phyloP scores from a whole-genome alignment of 2,888 invertebrate species.

The Malthinus flaveolus region DNA sequence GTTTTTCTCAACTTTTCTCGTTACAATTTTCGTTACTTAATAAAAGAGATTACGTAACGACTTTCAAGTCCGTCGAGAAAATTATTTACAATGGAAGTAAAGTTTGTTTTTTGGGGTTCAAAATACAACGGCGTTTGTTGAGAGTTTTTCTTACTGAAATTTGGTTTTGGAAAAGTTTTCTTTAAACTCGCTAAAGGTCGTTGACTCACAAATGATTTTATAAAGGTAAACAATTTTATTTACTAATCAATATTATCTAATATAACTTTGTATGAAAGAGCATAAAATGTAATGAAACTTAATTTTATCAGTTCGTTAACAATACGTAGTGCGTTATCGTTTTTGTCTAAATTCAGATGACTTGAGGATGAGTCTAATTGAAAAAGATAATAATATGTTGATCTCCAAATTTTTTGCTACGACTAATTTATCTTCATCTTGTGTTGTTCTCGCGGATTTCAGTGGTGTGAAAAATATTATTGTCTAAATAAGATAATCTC shows the following conservation, averaged over 20 bases:
- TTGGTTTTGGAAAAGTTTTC: conserved; percentile 36
- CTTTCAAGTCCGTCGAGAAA: neutral
- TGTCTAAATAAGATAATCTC: too few species aligned
- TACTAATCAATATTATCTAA: conserved; percentile 19
- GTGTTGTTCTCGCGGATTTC: too few species aligned
- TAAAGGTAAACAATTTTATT: conserved; percentile 36
- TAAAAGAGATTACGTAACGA: neutral
- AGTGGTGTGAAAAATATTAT: too few species aligned
- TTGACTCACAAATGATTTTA: conserved; percentile 33
- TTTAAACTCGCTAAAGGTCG: conserved; percentile 28
- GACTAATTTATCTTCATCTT: too few species aligned
- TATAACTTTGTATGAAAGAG: neutral
- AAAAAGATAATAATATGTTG: too few species aligned
- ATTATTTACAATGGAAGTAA: neutral
- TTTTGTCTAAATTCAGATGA: neutral
- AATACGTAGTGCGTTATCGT: neutral
- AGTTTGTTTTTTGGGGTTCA: neutral
- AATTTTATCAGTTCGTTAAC: too few species aligned
- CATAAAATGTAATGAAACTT: conserved; percentile 4
- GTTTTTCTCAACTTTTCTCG: neutral
- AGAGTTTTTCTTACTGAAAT: conserved; percentile 27
- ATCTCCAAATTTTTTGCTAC: too few species aligned
- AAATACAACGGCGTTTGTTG: neutral
- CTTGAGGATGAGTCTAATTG: too few species aligned
- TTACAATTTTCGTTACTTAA: neutral